These are phyloP conservation scores for Phortica variegata DNA, from an alignment of 1,140 invertebrate species.

Conservation along the genomic window DNA sequence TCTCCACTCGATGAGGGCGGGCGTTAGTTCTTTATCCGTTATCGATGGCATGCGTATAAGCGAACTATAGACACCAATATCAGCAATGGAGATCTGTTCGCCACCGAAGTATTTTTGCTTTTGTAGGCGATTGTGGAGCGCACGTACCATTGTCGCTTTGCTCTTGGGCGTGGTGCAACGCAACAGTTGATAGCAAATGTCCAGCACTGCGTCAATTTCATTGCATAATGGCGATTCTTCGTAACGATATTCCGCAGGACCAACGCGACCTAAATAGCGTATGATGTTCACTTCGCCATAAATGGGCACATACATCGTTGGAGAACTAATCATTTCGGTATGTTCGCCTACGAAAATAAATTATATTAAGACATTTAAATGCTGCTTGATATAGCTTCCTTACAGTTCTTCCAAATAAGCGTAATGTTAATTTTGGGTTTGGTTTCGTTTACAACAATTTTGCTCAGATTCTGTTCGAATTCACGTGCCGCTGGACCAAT, in stretches of 20 bases:
- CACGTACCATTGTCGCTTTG: slow-evolving; percentile 39
- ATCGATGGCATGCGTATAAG: slow-evolving; percentile 45
- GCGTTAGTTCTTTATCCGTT: slow-evolving; percentile 46
- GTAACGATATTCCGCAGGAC: slow-evolving; percentile 45
- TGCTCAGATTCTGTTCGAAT: slow-evolving; percentile 42
- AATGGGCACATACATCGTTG: slow-evolving; percentile 55
- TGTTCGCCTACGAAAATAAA: slow-evolving; percentile 37
- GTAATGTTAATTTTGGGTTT: slow-evolving; percentile 46
- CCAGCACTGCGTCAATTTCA: slow-evolving; percentile 49
- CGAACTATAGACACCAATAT: slow-evolving; percentile 50
- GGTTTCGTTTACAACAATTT: slow-evolving; percentile 22
- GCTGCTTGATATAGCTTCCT: slow-evolving; percentile 8
- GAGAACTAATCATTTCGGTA: slow-evolving; percentile 55
- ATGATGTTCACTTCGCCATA: slow-evolving; percentile 56
- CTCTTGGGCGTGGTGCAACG: slow-evolving; percentile 46
- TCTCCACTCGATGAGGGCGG: slow-evolving; percentile 40
- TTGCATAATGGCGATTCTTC: slow-evolving; percentile 45
- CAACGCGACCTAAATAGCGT: slow-evolving; percentile 49
- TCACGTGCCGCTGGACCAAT: slow-evolving; percentile 41
- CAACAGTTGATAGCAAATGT: slow-evolving; percentile 53
- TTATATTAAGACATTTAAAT: neutral
- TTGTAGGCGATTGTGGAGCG: slow-evolving; percentile 39
- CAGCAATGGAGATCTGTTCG: slow-evolving; percentile 43
- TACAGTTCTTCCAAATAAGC: slow-evolving; percentile 55
- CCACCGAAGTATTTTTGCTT: slow-evolving; percentile 51